Evolutionary conservation across 2,113 vertebrate genomes (phyloP).

Genomic region (Capreolus pygargus): DNA sequence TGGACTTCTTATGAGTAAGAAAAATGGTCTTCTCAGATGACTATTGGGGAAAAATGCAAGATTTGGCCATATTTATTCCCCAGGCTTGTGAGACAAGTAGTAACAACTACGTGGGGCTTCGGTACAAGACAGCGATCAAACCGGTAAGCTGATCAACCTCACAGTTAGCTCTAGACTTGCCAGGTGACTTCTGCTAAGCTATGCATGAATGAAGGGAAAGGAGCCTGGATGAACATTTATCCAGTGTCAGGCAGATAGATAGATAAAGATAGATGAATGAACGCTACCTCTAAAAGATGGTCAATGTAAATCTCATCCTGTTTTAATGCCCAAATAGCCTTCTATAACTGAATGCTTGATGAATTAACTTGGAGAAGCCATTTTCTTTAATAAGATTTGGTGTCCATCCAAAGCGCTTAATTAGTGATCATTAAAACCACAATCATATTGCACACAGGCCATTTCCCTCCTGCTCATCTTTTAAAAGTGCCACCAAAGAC

Average conservation of each 20-base stretch:
- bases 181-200: neutral
- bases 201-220: neutral
- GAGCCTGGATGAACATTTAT: neutral
- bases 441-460: neutral
- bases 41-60: neutral
- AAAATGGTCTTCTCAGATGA: neutral
- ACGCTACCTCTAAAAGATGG: neutral
- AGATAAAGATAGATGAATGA: neutral
- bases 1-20: neutral
- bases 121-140: neutral
- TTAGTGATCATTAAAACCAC: slow-evolving; percentile 30
- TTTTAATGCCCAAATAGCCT: neutral
- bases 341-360: neutral
- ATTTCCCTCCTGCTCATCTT: neutral
- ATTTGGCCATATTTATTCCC: neutral
- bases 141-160: neutral
- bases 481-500: neutral
- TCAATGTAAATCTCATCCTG: neutral
- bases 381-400: neutral
- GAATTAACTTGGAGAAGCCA: neutral
- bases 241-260: neutral
- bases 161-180: neutral
- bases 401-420: neutral
- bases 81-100: neutral
- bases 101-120: neutral